Evolutionary conservation across 2,797 vertebrate species (phyloP), one percentile per base, ranked within the genome.

Genomic region (Brachymystax lenok): DNA sequence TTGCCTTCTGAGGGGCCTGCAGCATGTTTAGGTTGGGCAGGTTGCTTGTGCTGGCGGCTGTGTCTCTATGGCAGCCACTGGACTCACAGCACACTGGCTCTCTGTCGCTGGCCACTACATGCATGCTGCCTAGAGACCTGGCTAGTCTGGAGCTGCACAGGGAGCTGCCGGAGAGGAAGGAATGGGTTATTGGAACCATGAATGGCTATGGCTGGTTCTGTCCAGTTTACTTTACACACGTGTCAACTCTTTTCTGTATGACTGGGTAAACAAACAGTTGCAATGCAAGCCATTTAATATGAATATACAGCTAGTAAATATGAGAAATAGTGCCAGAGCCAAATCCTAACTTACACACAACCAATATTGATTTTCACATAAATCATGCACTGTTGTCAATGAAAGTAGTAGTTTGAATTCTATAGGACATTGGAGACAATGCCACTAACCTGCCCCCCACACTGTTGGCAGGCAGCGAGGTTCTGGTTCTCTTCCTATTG

Each of bases 401-500:
- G n/a, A 19, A 59, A 59, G 56, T 8, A 7, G n/a, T 59, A 7
- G 56, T 59, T 21, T 3, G 7, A n/a, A 59, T 21, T 59, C 19
- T n/a, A 6, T 59, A 21, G n/a, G 5, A 8, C 4, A 16, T 17
- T 30, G 21, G n/a, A 17, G 24, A 54, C 46, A 54, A 68, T 13
- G 6, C 51, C 66, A 89, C 92, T 86, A 88, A 98, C 97, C 96
- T 97, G 94, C 94, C 95, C 92, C 95, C 94, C 19, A 94, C 89
- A 89, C 86, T 94, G 82, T 89, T 95, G 90, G 95, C 92, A 81
- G 96, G 95, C 89, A 96, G 92, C 73, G 97, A 96, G 92, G 96
- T 96, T 90, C 97, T 96, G 90, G 96, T 96, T 93, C 97, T 95
- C 94, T 97, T 98, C 91, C 95, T 92, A 94, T 93, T 93, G 84